A percentile compares a stretch with the other conserved stretches of the same genome.
Evolutionary conservation across 2,797 vertebrate species (phyloP).

Genomic region (Lerista edwardsae): DNA sequence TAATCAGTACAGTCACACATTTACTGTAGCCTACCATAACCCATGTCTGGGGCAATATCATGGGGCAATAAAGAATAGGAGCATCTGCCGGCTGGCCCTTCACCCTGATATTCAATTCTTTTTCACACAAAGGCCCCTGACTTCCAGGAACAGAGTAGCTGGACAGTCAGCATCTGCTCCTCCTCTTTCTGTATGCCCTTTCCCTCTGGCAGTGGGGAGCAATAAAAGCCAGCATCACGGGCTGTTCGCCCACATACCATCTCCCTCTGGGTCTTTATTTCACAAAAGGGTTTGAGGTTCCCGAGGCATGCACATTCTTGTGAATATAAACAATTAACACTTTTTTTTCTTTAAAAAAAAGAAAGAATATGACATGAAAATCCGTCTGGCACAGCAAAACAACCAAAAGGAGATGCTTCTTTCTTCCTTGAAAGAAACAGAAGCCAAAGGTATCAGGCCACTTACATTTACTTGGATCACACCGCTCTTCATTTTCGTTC

Average conservation of each 20-base stretch:
- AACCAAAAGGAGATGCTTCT: too few species aligned
- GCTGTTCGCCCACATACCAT: not conserved
- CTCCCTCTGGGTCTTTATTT: not conserved
- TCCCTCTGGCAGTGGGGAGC: not conserved
- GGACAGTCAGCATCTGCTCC: too few species aligned
- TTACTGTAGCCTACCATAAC: not conserved
- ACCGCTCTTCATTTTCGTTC: conserved; percentile 78
- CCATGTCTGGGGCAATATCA: too few species aligned
- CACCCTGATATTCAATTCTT: too few species aligned
- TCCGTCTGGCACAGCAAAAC: too few species aligned
- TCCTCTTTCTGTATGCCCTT: too few species aligned
- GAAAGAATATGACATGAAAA: too few species aligned
- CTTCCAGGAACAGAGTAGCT: not conserved
- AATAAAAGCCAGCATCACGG: not conserved
- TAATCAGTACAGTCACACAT: not conserved
- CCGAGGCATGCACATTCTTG: too few species aligned
- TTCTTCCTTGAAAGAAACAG: too few species aligned
- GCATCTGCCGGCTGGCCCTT: not conserved
- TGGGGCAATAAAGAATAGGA: not conserved
- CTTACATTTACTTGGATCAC: conserved; percentile 79
- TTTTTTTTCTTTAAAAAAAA: too few species aligned
- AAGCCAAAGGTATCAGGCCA: not conserved
- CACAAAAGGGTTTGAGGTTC: not conserved
- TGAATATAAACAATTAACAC: too few species aligned
- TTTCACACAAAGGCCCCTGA: not conserved